Conservation (phyloP, 2,113 vertebrate genomes). For the Drymodes brunneopygia region DNA sequence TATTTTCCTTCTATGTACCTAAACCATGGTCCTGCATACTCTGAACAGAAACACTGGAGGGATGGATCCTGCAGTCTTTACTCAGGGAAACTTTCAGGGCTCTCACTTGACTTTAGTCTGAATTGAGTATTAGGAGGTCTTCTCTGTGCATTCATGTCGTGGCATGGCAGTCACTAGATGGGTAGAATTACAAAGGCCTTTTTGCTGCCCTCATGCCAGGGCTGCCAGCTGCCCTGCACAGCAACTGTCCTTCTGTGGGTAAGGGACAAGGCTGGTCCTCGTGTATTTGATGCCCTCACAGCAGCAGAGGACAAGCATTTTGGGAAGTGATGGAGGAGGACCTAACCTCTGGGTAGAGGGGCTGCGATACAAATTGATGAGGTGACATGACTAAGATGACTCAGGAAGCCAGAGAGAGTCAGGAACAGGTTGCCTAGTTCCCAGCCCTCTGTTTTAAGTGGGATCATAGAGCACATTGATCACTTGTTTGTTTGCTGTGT, state of each 20-base stretch:
- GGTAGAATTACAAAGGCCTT: slow-evolving; percentile 7
- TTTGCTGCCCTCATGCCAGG: background rate
- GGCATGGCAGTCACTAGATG: background rate
- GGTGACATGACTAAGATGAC: background rate
- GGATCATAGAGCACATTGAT: background rate
- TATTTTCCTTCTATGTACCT: background rate
- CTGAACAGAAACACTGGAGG: background rate
- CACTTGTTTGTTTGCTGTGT: background rate
- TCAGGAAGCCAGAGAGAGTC: background rate
- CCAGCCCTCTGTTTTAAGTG: background rate
- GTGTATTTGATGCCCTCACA: fast-evolving
- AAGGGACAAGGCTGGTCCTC: background rate
- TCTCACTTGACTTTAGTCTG: background rate
- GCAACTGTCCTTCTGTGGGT: background rate
- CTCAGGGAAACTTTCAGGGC: background rate
- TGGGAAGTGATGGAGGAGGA: background rate
- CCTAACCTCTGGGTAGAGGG: background rate
- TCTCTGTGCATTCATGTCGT: background rate
- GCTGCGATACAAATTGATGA: background rate
- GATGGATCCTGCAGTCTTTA: background rate
- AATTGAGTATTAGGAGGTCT: background rate
- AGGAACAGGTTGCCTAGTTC: background rate
- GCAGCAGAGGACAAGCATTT: background rate
- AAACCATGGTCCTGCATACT: background rate
- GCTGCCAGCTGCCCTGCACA: background rate